These are phyloP conservation scores for Pyrocoelia pectoralis DNA, from an alignment of 2,888 invertebrate species.

Conservation along the genomic window DNA sequence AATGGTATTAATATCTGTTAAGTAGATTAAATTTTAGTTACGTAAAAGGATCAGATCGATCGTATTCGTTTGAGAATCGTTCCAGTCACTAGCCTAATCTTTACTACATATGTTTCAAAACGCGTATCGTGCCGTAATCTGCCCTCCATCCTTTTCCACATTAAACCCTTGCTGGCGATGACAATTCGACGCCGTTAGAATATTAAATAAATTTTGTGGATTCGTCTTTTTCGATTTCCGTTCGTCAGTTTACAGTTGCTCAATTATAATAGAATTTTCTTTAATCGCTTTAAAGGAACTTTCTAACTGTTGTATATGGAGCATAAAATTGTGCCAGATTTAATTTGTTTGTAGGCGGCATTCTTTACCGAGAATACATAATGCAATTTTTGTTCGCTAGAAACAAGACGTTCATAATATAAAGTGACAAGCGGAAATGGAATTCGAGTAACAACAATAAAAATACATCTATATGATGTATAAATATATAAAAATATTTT, in stretches of 20 bases:
- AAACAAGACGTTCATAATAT: neutral
- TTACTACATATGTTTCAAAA: slow-evolving; percentile 26
- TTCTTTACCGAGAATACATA: neutral
- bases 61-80: neutral
- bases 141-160: slow-evolving; percentile 20
- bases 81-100: slow-evolving; percentile 14
- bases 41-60: neutral
- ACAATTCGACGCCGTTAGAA: slow-evolving; percentile 19
- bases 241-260: slow-evolving; percentile 11
- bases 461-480: too few relatives aligned
- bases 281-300: slow-evolving; percentile 14
- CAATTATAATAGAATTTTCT: slow-evolving; percentile 11
- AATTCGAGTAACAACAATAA: too few relatives aligned
- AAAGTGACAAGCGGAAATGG: neutral
- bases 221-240: slow-evolving; percentile 11
- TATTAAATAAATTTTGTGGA: slow-evolving; percentile 19
- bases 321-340: slow-evolving; percentile 14
- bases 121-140: slow-evolving; percentile 21
- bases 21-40: neutral
- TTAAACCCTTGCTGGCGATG: slow-evolving; percentile 19
- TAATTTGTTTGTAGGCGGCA: slow-evolving; percentile 4
- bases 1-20: neutral
- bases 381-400: slow-evolving; percentile 8
- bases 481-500: too few relatives aligned
- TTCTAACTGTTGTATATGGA: slow-evolving; percentile 7